Evolutionary conservation across 2,888 invertebrate species (phyloP), one percentile per base, ranked within the genome.

Genomic region (Miltochrista miniata): DNA sequence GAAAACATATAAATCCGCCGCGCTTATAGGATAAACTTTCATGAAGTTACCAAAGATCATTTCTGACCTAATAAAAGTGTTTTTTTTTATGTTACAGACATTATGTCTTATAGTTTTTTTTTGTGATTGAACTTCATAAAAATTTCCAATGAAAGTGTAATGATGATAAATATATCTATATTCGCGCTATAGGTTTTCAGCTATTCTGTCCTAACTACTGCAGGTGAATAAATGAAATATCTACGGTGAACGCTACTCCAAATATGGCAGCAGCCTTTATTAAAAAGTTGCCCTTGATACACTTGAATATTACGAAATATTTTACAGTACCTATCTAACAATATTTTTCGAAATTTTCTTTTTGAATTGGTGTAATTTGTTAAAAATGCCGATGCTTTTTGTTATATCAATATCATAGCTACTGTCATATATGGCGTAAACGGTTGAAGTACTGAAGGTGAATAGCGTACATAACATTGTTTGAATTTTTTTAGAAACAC

Each of bases 181-280:
- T 54, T 48, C 48, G 68, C 56, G 55, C 59, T 68, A 67, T 59
- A 50, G 1, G 61, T 64, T 56, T 59, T 44, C 13, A 45, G 50
- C 65, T 61, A 54, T 41, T 46, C 18, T 42, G 39, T n/a, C 56
- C 58, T 64, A 66, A 51, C 53, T 64, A 66, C 68, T 46, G 48
- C 45, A 54, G 60, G 54, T 52, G 33, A 12, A 59, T 64, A 46
- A 29, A 60, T 40, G 44, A 42, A 50, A 46, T 13, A 35, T n/a
- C 38, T 51, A 43, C 36, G 9, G 29, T 24, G 42, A 41, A 33
- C 14, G 29, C n/a, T 24, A 43, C 31, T 46, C 14, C 12, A 11
- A 48, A 56, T 51, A 59, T 36, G 48, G 45, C 48, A 54, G 64
- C 66, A 66, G 61, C 55, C 52, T 24, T 24, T 24, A 39, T 54